Conservation (phyloP, 92 coral and sea anemone species). For the Epizoanthus rinbou region DNA sequence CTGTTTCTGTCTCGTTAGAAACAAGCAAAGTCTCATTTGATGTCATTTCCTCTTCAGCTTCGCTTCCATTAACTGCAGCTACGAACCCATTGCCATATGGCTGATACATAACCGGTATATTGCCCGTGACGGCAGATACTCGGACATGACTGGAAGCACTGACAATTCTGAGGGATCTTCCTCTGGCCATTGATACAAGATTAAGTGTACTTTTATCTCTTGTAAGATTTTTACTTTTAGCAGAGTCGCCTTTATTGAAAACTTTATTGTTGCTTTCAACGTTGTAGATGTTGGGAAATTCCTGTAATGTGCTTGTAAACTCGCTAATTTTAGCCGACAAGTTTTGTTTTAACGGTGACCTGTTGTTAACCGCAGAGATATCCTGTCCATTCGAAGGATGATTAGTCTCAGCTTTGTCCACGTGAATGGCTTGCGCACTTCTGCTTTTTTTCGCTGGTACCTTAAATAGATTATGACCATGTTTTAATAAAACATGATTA, state of each 20-base stretch:
- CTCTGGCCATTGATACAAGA: background rate
- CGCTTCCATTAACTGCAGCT: constrained; percentile 59
- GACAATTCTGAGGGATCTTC: background rate
- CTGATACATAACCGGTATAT: constrained; percentile 1
- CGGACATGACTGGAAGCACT: background rate
- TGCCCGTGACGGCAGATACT: constrained; percentile 21
- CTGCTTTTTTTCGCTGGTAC: too few species aligned
- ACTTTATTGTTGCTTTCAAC: background rate
- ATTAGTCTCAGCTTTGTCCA: too few species aligned
- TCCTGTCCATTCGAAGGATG: too few species aligned
- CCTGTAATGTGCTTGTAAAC: background rate
- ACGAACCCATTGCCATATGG: constrained; percentile 48
- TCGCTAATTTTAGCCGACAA: too few species aligned
- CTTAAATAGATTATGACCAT: too few species aligned
- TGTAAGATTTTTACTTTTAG: background rate
- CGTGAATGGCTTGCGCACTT: too few species aligned
- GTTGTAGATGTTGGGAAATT: background rate
- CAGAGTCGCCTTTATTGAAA: background rate
- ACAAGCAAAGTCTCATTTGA: constrained; percentile 95
- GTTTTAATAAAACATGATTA: too few species aligned
- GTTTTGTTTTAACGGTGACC: too few species aligned
- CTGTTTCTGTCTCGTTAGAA: constrained; percentile 97
- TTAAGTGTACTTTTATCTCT: background rate
- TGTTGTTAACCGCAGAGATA: too few species aligned
- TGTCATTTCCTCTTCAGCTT: constrained; percentile 87